Base-by-base conservation (phyloP, 2,888 invertebrate species). In the Diarsia mendica region DNA sequence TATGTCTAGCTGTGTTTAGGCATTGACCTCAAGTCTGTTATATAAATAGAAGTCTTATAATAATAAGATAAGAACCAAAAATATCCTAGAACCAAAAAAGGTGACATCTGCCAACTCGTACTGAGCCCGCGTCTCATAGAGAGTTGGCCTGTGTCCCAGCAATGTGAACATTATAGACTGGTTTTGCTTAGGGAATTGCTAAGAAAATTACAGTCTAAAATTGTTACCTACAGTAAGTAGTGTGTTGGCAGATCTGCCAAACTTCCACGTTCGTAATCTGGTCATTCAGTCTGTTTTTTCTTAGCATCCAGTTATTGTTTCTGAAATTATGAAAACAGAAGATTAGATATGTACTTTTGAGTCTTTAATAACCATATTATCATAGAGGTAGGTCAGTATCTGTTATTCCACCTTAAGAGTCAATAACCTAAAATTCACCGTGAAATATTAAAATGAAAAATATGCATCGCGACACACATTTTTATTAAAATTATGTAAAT, bases 401-500 rank as follows among this genome's bases (percentile, higher is more conserved):
- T 69, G 44, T 67, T 33, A 72, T 63, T 72, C 11, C 3, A 69
- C 18, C 18, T 63, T n/a, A n/a, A 3, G 51, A 60, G 86, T 80
- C 86, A 84, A 63, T 72, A 73, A 85, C 80, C 87, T 64, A 58
- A 77, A 79, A 75, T 72, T 39, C 39, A 63, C 48, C 65, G 72
- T 85, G 67, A 67, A 82, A 48, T 49, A 55, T 48, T 44, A 44
- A n/a, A 63, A 0, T 44, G 3, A 69, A 77, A 72, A 68, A 74
- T 74, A 74, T 81, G 67, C 67, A 81, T 71, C 69, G 49, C 63
- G 53, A 72, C 73, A 46, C 76, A 75, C 49, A 51, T 55, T 60
- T 80, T 72, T 66, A 73, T 75, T 48, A 82, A 80, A 83, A 85
- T 77, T 82, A 87, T 75, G 77, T 82, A 78, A 82, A 82, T 84